Percentiles rank a stretch among this genome's conserved stretches.
These are phyloP conservation scores for Polia nebulosa DNA, from an alignment of 2,888 invertebrate genomes.

Conservation along the genomic window DNA sequence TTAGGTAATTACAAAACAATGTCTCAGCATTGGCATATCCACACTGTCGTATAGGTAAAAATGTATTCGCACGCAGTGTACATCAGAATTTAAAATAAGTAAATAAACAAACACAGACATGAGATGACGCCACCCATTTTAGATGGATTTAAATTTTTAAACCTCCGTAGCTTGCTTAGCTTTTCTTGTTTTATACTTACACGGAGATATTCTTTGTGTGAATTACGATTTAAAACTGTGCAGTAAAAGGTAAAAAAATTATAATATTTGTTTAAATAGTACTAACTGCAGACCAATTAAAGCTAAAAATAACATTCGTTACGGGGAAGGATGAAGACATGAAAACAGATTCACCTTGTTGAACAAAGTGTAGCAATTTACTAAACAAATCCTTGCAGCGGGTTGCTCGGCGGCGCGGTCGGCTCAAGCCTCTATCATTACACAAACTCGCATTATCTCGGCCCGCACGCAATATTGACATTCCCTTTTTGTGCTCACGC, in stretches of 20 bases:
- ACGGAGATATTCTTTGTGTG: conserved; percentile 6
- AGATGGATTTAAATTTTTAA: conserved; percentile 58
- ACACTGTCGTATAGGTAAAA: conserved; percentile 28
- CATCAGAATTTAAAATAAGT: conserved; percentile 58
- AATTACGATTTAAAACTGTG: conserved; percentile 1
- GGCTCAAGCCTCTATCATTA: conserved; percentile 68
- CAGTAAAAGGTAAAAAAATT: background rate
- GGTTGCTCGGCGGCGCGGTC: conserved; percentile 42
- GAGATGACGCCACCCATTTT: conserved; percentile 53
- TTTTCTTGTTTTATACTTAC: conserved; percentile 38
- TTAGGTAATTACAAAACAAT: no score
- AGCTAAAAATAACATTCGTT: conserved; percentile 25
- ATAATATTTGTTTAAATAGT: background rate
- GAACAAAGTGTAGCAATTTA: conserved; percentile 66
- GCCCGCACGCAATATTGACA: conserved; percentile 80
- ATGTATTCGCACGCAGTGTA: conserved; percentile 45
- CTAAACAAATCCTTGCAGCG: conserved; percentile 67
- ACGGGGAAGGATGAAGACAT: conserved; percentile 58
- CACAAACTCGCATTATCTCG: conserved; percentile 71
- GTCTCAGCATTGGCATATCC: conserved; percentile 15
- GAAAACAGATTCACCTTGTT: conserved; percentile 57
- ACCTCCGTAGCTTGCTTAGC: conserved; percentile 28
- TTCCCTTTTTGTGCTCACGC: conserved; percentile 73
- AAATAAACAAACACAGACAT: conserved; percentile 54
- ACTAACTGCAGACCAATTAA: background rate